Evolutionary conservation across 2,888 invertebrate genomes (phyloP).

Genomic region (Erannis defoliaria): DNA sequence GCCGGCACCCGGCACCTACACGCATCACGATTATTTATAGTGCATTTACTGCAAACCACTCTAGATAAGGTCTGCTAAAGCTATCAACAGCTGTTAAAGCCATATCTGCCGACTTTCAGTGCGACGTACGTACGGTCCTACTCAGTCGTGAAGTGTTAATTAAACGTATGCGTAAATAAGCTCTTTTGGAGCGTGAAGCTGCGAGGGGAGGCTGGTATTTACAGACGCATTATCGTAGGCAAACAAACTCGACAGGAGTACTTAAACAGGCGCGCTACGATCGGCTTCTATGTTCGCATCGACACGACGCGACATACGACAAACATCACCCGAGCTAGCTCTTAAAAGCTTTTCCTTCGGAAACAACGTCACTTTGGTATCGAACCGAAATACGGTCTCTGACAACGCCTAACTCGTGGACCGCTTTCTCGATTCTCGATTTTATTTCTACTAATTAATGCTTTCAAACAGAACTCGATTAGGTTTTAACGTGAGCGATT

Average conservation of each 20-base stretch:
- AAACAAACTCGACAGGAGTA: slow-evolving; percentile 70
- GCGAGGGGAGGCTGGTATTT: slow-evolving; percentile 67
- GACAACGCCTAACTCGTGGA: slow-evolving; percentile 22
- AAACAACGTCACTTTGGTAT: slow-evolving; percentile 30
- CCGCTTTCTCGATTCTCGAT: slow-evolving; percentile 21
- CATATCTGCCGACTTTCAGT: slow-evolving; percentile 48
- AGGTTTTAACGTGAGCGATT: slow-evolving; percentile 3
- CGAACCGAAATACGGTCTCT: slow-evolving; percentile 23
- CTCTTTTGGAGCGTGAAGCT: slow-evolving; percentile 47
- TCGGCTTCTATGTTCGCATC: slow-evolving; percentile 33
- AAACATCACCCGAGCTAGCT: slow-evolving; percentile 58
- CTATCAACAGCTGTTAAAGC: slow-evolving; percentile 55
- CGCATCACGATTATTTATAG: slow-evolving; percentile 54
- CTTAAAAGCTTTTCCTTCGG: slow-evolving; percentile 62
- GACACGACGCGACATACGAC: slow-evolving; percentile 62
- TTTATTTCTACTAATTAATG: slow-evolving; percentile 24
- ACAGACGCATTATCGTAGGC: slow-evolving; percentile 74
- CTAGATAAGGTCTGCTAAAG: slow-evolving; percentile 56
- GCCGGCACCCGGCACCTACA: slow-evolving; percentile 31
- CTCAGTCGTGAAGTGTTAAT: slow-evolving; percentile 69
- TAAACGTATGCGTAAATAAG: slow-evolving; percentile 71
- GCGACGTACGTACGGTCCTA: slow-evolving; percentile 52
- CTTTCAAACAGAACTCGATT: slow-evolving; percentile 20
- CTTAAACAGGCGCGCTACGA: slow-evolving; percentile 56
- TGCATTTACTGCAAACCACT: slow-evolving; percentile 53